Evolutionary conservation across 2,888 invertebrate genomes (phyloP), one percentile per base, ranked within the genome.

Genomic region (Acleris emargana): DNA sequence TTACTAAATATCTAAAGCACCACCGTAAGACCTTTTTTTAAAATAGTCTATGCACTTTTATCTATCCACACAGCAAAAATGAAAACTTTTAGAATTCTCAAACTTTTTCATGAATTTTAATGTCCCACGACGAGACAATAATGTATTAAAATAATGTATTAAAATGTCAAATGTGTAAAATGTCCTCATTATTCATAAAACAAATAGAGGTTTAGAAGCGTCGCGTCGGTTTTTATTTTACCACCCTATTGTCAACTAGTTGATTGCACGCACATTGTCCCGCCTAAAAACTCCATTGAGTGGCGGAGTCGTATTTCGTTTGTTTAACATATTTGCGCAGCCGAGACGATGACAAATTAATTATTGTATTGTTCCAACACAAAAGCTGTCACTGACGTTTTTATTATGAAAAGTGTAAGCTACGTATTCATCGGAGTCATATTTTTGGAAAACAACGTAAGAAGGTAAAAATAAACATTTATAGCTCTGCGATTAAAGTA

Each of bases 281-380:
- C 47, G 68, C 67, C 67, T 59, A 67, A 71, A 69, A 71, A 74
- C 74, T 73, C 73, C 73, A 73, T 72, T 76, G 75, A 83, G 79
- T 84, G 76, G 75, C 75, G 67, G 71, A 73, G 74, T 85, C 80
- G 75, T 77, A 79, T 85, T 83, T 78, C 80, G 73, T 78, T 81
- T 79, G 70, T 73, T 75, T 75, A 68, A 72, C 58, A 71, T 81
- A 76, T 83, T 83, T 82, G 72, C 71, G 55, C 78, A 80, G 78
- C 74, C 73, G 77, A 75, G 61, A 58, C 66, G 73, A 69, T 78
- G 75, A 78, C 80, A 80, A 80, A 82, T 83, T 82, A 82, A 84
- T 83, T 82, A 81, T 70, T 72, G 77, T 71, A 81, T 86, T 84
- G 83, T 86, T 81, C 73, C 69, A 49, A 9, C 64, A 80, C 78